Conservation (phyloP, 2,888 invertebrate genomes). For the Rhagonycha fulva region DNA sequence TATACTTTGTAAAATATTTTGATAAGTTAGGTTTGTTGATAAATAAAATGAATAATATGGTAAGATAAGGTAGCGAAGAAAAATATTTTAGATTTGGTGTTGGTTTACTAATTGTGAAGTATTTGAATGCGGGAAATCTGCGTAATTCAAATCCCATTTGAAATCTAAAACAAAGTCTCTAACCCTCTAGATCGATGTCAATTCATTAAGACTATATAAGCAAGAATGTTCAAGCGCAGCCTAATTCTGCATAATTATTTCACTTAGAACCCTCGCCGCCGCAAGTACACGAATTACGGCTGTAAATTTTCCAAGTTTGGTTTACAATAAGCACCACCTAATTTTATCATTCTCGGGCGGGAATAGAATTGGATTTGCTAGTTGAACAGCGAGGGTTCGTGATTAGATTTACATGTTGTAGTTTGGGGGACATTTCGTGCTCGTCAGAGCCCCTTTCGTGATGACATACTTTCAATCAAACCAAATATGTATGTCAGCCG, state of each 20-base stretch:
- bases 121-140: constrained; percentile 14
- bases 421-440: constrained; percentile 42
- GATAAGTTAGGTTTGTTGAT: background rate
- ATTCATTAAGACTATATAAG: constrained; percentile 52
- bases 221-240: constrained; percentile 52
- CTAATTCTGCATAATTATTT: constrained; percentile 56
- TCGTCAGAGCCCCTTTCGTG: constrained; percentile 42
- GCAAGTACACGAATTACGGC: constrained; percentile 55
- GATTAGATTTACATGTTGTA: constrained; percentile 57
- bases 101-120: background rate
- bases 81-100: background rate
- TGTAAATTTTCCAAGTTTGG: constrained; percentile 59
- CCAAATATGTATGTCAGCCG: constrained; percentile 45
- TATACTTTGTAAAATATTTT: background rate
- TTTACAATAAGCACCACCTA: constrained; percentile 60
- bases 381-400: constrained; percentile 55
- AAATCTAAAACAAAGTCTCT: constrained; percentile 51
- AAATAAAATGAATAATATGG: background rate
- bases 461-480: constrained; percentile 53
- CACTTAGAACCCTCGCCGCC: constrained; percentile 49
- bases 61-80: background rate
- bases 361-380: constrained; percentile 58
- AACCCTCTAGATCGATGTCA: constrained; percentile 52
- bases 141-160: constrained; percentile 45
- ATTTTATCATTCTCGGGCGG: constrained; percentile 57